Evolutionary conservation across 2,113 vertebrate species (phyloP), one percentile per base, ranked within the genome.

Genomic region (Clarias magur): DNA sequence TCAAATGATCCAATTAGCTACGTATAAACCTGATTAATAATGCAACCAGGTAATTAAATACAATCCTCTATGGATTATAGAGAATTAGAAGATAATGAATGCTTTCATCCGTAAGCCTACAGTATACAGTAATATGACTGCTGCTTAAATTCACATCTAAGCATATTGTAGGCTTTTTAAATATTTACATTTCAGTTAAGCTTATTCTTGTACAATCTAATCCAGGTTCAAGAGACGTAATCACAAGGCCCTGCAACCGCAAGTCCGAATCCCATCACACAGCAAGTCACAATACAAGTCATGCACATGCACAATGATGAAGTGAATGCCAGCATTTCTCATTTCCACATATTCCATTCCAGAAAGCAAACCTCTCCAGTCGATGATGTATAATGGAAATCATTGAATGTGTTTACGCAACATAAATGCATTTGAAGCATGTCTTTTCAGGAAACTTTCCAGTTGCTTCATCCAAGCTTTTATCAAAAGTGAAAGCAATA

Each of bases 1-100:
- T 86, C 75, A 65, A 86, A 80, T 67, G 42, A 80, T 80, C 85
- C 63, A 80, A 68, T 80, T 86, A 48, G 48, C 48, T 48, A n/a
- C n/a, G n/a, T n/a, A 86, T 80, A 86, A 80, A 30, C 23, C 76
- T 80, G 48, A 80, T 86, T 80, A 80, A 86, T 86, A 86, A 86
- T 86, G 63, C 23, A 86, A 70, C 6, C 63, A 70, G 76, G 53
- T 80, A 86, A 86, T 86, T 86, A 86, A 86, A 80, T 85, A 85
- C 84, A 85, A 56, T 65, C 75, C 62, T 57, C 19, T 56, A 57
- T 34, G 27, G 53, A 80, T 57, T 27, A 19, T 34, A 34, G 17
- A 27, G 62, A 27, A 79, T 79, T 85, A 25, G 67, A 17, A 54
- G 60, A 48, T 79, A 54, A 85, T 79, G 38, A 67, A 79, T 67